Conservation (phyloP, 2,113 vertebrate species). For the Gracilinanus agilis region DNA sequence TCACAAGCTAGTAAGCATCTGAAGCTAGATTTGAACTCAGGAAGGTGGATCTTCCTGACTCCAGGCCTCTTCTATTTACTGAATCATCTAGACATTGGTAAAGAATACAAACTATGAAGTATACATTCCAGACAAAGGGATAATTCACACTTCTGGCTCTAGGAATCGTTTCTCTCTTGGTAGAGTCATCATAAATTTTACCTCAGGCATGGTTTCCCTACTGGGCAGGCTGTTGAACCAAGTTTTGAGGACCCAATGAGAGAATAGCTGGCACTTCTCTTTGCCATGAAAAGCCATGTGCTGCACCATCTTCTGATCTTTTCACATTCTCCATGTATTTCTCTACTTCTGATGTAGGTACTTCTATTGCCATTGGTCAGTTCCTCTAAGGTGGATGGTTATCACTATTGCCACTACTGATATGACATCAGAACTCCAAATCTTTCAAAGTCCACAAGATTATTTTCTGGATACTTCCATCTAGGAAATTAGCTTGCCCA, state of each 20-base stretch:
- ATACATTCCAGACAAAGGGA: not conserved
- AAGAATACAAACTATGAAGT: not conserved
- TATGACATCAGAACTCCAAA: not conserved
- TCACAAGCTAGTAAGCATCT: too few relatives aligned
- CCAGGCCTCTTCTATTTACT: too few relatives aligned
- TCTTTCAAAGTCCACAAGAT: not conserved
- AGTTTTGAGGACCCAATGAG: not conserved
- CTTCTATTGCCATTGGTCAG: not conserved
- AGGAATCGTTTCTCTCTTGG: not conserved
- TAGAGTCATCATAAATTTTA: not conserved
- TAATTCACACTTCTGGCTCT: not conserved
- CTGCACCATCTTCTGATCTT: not conserved
- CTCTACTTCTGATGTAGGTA: not conserved
- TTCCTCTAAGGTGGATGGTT: not conserved
- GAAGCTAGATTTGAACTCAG: too few relatives aligned
- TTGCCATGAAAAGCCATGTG: not conserved
- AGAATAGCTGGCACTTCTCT: not conserved
- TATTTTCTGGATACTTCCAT: not conserved
- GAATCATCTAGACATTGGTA: not conserved
- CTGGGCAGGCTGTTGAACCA: not conserved
- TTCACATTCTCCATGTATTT: not conserved
- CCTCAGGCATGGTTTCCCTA: not conserved
- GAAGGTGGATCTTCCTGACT: too few relatives aligned
- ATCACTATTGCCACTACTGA: not conserved
- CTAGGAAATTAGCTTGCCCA: not conserved